Evolutionary conservation across 2,113 vertebrate genomes (phyloP).

Genomic region (Heterochromis multidens): DNA sequence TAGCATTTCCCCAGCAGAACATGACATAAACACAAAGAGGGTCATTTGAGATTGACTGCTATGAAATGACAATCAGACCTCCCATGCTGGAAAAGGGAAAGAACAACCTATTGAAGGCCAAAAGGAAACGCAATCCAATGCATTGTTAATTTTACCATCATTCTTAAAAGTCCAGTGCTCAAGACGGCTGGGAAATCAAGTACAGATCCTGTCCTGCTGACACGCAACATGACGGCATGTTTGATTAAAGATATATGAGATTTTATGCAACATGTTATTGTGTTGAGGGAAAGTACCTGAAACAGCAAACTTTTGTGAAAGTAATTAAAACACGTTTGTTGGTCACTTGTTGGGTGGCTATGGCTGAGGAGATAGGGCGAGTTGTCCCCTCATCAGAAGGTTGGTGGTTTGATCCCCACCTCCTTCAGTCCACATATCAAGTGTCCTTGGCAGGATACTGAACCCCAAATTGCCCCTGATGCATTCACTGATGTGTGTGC

Average conservation of each 20-base stretch:
- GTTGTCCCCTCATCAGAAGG: background rate
- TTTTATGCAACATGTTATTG: background rate
- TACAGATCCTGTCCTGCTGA: constrained; percentile 18
- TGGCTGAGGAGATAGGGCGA: background rate
- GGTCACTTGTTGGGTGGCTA: background rate
- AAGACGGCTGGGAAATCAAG: background rate
- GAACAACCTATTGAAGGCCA: constrained; percentile 45
- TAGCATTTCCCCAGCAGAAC: constrained; percentile 27
- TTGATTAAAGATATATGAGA: constrained; percentile 26
- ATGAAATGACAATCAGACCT: constrained; percentile 60
- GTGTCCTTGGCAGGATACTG: background rate
- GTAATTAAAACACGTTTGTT: background rate
- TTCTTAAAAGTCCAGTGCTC: background rate
- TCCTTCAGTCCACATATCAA: background rate
- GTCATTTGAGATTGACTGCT: constrained; percentile 36
- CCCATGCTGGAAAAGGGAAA: constrained; percentile 22
- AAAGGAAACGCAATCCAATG: constrained; percentile 39
- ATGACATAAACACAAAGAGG: constrained; percentile 56
- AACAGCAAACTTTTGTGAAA: background rate
- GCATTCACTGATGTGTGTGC: background rate
- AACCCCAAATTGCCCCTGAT: background rate
- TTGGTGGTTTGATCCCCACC: background rate
- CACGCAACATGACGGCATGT: constrained; percentile 50
- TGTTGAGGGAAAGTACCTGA: background rate
- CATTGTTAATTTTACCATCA: constrained; percentile 38